These are phyloP conservation scores for Solenopsis invicta DNA, from an alignment of 1,140 invertebrate species.

Conservation along the genomic window DNA sequence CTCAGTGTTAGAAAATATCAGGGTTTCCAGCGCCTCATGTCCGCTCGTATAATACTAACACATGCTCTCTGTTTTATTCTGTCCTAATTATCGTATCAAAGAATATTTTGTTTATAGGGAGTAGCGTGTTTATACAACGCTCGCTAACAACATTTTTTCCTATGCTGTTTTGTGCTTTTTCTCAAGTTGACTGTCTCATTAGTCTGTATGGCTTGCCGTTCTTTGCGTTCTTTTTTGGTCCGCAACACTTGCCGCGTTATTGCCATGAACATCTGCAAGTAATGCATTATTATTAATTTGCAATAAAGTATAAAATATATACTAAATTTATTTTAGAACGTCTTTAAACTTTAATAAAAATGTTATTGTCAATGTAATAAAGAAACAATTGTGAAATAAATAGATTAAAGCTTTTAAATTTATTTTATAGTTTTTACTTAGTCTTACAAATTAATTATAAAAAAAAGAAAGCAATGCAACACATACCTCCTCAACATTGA, in stretches of 20 bases:
- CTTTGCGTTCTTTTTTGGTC: slow-evolving; percentile 90
- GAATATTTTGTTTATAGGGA: slow-evolving; percentile 67
- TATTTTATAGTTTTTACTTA: not conserved
- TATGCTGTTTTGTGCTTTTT: slow-evolving; percentile 85
- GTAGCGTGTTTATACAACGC: slow-evolving; percentile 70
- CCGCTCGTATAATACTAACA: slow-evolving; percentile 76
- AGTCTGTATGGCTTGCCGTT: slow-evolving; percentile 88
- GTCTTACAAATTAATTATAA: slow-evolving; percentile 80
- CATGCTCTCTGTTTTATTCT: slow-evolving; percentile 80
- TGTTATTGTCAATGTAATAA: slow-evolving; percentile 22
- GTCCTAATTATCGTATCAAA: slow-evolving; percentile 75
- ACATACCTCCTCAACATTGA: slow-evolving; percentile 98
- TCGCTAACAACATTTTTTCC: slow-evolving; percentile 86
- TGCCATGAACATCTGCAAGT: slow-evolving; percentile 91
- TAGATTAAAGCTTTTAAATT: not conserved
- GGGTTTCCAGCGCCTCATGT: slow-evolving; percentile 78
- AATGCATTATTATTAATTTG: slow-evolving; percentile 53
- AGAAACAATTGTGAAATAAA: slow-evolving; percentile 14
- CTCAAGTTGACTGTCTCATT: slow-evolving; percentile 87
- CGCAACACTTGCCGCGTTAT: slow-evolving; percentile 91
- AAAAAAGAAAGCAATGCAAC: slow-evolving; percentile 85
- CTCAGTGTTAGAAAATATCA: slow-evolving; percentile 70
- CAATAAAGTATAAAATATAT: not conserved
- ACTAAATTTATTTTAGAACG: not conserved
- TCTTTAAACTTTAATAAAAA: not conserved